Base-by-base conservation (phyloP, 1,140 invertebrate genomes). In the Antheraea pernyi region DNA sequence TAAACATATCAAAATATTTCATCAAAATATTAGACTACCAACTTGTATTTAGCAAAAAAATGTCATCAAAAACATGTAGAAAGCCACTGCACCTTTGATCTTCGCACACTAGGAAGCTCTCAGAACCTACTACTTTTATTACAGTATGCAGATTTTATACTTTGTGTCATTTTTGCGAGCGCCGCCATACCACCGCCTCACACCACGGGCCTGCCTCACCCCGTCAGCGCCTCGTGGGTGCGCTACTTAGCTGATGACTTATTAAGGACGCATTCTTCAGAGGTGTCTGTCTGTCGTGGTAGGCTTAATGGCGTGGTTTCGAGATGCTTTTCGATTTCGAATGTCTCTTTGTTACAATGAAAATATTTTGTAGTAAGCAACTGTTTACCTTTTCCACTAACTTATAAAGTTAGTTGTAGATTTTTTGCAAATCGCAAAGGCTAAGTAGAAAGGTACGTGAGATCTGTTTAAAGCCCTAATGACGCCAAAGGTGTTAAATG, bases 211-310 rank as follows among this genome's bases (percentile, higher is more conserved):
- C 58, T 72, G 62, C 67, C 83, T 59, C 77, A 66, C 69, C 70
- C 53, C 63, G 66, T 69, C 74, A 74, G 46, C 82, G 77, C 74
- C 77, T 77, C 70, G 70, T 73, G 79, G 83, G 83, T 73, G 84
- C 81, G 84, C 86, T 89, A 91, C 89, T 89, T 91, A 91, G 86
- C 89, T 89, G 89, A 91, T 91, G 89, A 91, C 89, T 91, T 91
- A 91, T 91, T 91, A 91, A 91, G 86, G 87, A 86, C 82, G 84
- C 86, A 89, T 91, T 89, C 89, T 91, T 89, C 81, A 82, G 85
- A 91, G 86, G 89, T 91, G 89, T 91, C 88, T 89, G 86, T 71
- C 80, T 88, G 86, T 84, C 83, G 82, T 79, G 75, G 83, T 79
- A 78, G 79, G 84, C 80, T 89, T 91, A 91, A 91, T 89, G 85